These are phyloP conservation scores for Helogale parvula DNA, from an alignment of 2,113 vertebrate species.

Conservation along the genomic window DNA sequence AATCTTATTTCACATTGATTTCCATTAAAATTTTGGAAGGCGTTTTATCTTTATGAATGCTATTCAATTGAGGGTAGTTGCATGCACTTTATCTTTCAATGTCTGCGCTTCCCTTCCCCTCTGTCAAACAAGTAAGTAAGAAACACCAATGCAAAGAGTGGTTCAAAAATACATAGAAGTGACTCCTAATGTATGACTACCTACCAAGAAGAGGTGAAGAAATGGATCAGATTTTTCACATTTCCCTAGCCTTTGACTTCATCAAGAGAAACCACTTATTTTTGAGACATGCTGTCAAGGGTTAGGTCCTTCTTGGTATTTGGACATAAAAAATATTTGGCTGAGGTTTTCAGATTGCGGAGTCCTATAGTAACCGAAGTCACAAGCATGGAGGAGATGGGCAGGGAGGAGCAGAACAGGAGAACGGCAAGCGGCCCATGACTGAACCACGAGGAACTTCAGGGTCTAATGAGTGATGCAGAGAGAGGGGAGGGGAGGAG, in stretches of 20 bases:
- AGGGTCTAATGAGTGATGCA: neutral
- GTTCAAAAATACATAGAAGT: neutral
- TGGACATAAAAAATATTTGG: neutral
- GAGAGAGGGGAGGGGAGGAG: neutral
- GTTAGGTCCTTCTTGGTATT: neutral
- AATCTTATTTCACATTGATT: constrained; percentile 49
- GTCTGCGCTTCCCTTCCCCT: neutral
- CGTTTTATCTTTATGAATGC: neutral
- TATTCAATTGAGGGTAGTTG: neutral
- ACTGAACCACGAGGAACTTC: neutral
- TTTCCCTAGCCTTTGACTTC: neutral
- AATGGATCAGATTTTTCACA: neutral
- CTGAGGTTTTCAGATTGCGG: neutral
- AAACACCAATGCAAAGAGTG: neutral
- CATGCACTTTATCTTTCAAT: neutral
- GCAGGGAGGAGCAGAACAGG: no score
- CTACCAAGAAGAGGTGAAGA: neutral
- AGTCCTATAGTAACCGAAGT: neutral
- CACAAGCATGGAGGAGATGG: rapidly evolving
- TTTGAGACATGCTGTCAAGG: neutral
- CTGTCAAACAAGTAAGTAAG: neutral
- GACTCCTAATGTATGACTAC: neutral
- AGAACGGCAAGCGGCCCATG: neutral
- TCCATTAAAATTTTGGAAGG: constrained; percentile 45
- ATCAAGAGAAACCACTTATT: neutral